Conservation (phyloP, 2,888 invertebrate species). For the Apodemia zela region DNA sequence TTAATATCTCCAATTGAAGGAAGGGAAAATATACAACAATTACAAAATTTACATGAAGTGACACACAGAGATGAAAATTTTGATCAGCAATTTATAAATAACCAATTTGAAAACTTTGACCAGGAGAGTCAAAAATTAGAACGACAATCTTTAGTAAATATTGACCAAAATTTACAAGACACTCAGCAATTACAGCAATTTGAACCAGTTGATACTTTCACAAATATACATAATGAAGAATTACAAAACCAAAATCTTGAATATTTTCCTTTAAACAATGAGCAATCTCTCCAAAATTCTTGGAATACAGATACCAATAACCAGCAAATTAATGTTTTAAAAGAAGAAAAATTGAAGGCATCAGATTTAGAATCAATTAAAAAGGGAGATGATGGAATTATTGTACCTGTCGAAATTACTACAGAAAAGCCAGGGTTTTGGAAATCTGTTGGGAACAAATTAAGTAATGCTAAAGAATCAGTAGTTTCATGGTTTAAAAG, state of each 20-base stretch:
- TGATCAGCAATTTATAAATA: slow-evolving; percentile 30
- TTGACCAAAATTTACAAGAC: slow-evolving; percentile 14
- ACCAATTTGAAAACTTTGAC: slow-evolving; percentile 33
- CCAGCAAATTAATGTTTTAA: not conserved
- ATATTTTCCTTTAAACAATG: not conserved
- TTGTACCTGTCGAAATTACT: slow-evolving; percentile 39
- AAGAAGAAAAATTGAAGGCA: slow-evolving; percentile 18
- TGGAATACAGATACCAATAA: not conserved
- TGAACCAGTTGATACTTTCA: slow-evolving; percentile 22
- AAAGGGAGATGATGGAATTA: slow-evolving; percentile 28
- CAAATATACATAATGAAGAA: slow-evolving; percentile 21
- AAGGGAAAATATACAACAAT: not conserved
- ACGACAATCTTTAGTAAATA: not conserved
- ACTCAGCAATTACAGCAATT: slow-evolving; percentile 32
- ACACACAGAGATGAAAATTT: slow-evolving; percentile 20
- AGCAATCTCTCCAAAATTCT: not conserved
- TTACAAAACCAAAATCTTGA: slow-evolving; percentile 32
- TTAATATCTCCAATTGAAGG: not conserved
- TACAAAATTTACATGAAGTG: not conserved
- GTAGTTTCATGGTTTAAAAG: slow-evolving; percentile 74
- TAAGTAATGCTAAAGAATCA: slow-evolving; percentile 72
- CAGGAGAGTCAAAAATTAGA: slow-evolving; percentile 20
- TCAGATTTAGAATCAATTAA: slow-evolving; percentile 21
- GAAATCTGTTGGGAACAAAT: slow-evolving; percentile 75
- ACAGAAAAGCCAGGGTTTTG: slow-evolving; percentile 76